Evolutionary conservation across 30 jellyfish, hydroid and myxozoan genomes (phyloP).

Genomic region (Hydractinia echinata): DNA sequence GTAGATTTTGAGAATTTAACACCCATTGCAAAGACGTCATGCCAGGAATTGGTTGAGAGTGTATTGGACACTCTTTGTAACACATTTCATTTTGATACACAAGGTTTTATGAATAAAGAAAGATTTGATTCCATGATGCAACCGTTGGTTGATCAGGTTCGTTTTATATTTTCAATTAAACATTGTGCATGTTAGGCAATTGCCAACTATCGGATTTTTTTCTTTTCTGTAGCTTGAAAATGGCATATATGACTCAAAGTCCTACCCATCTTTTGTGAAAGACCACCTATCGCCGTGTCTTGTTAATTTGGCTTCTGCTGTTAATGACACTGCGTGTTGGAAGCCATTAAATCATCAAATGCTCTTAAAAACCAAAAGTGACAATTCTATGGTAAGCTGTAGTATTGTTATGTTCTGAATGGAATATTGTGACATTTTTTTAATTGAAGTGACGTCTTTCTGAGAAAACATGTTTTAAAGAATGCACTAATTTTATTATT

Average conservation of each 20-base stretch:
- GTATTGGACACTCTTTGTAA: slow-evolving; percentile 50
- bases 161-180: not conserved
- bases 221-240: slow-evolving; percentile 47
- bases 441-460: too few relatives aligned
- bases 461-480: too few relatives aligned
- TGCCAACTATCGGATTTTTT: not conserved
- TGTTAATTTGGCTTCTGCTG: slow-evolving; percentile 65
- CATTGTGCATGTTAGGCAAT: not conserved
- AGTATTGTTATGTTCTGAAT: too few relatives aligned
- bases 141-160: slow-evolving; percentile 89
- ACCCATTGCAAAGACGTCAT: not conserved
- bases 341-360: slow-evolving; percentile 65
- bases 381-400: slow-evolving; percentile 38
- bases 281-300: slow-evolving; percentile 67
- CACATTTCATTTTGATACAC: slow-evolving; percentile 57
- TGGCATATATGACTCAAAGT: slow-evolving; percentile 22
- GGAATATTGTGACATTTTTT: too few relatives aligned
- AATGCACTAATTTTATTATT: too few relatives aligned
- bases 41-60: slow-evolving; percentile 15
- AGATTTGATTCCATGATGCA: slow-evolving; percentile 57
- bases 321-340: slow-evolving; percentile 74
- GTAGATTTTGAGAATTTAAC: slow-evolving; percentile 14
- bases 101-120: slow-evolving; percentile 70
- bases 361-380: slow-evolving; percentile 56
- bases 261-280: slow-evolving; percentile 30